Percentiles rank a stretch among this genome's conserved stretches.
phyloP scores from a whole-genome alignment of 2,113 vertebrate species.

The Riparia riparia region DNA sequence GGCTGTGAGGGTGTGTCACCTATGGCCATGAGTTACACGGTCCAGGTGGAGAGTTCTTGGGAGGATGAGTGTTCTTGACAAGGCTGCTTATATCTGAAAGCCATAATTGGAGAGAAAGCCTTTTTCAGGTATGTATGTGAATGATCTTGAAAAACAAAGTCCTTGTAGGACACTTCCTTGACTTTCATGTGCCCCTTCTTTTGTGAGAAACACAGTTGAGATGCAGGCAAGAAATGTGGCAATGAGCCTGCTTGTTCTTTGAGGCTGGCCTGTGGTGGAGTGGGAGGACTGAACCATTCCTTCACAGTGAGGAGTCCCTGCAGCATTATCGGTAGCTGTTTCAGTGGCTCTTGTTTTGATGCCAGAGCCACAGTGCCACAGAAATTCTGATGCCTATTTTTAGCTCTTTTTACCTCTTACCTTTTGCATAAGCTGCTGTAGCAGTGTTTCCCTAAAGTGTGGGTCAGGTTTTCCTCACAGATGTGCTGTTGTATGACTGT shows the following conservation, averaged over 20 bases:
- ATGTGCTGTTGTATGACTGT: neutral
- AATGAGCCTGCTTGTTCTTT: neutral
- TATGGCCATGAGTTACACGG: accelerated
- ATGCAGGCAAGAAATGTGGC: neutral
- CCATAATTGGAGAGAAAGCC: neutral
- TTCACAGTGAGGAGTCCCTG: neutral
- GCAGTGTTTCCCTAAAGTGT: neutral
- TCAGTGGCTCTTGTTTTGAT: neutral
- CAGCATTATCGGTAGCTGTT: neutral
- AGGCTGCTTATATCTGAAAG: neutral
- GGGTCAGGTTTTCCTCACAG: neutral
- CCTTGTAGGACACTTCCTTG: neutral
- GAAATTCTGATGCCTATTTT: neutral
- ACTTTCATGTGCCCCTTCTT: neutral
- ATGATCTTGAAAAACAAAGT: neutral
- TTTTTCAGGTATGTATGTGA: accelerated
- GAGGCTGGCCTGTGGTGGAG: neutral
- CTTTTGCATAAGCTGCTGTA: neutral
- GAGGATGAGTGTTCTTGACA: neutral
- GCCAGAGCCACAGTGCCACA: accelerated
- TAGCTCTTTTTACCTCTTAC: neutral
- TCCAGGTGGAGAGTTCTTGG: neutral
- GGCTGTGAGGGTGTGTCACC: accelerated
- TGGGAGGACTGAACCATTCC: neutral
- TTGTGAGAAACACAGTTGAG: neutral